These are phyloP conservation scores for Taurulus bubalis DNA, from an alignment of 2,113 vertebrate genomes.

Conservation along the genomic window DNA sequence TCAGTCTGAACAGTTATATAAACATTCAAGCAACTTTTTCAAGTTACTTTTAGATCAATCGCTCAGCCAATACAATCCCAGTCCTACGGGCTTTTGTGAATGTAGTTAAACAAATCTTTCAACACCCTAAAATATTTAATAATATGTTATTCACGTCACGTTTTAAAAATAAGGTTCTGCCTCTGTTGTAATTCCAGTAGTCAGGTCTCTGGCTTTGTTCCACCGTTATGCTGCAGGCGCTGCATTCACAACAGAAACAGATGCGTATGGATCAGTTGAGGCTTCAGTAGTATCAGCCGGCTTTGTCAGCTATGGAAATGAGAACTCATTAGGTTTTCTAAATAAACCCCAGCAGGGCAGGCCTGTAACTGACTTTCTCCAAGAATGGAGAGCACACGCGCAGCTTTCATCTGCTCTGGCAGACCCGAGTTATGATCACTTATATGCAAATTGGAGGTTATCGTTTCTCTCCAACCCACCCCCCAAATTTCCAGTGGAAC, in stretches of 20 bases:
- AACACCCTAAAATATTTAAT: too few species aligned
- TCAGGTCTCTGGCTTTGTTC: neutral
- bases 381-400: slow-evolving; percentile 5
- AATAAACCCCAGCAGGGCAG: slow-evolving; percentile 59
- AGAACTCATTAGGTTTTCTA: slow-evolving; percentile 64
- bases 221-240: slow-evolving; percentile 22
- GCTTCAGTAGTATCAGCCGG: slow-evolving; percentile 45
- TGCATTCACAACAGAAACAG: slow-evolving; percentile 47
- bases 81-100: too few species aligned
- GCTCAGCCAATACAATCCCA: too few species aligned
- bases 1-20: too few species aligned
- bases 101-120: too few species aligned
- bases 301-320: slow-evolving; percentile 56
- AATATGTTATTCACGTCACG: neutral
- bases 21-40: too few species aligned
- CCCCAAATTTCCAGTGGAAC: slow-evolving; percentile 34
- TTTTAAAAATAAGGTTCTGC: neutral
- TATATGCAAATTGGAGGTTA: slow-evolving; percentile 57
- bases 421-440: slow-evolving; percentile 21
- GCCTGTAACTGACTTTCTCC: neutral
- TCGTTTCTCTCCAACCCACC: slow-evolving; percentile 16
- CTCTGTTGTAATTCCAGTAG: slow-evolving; percentile 7
- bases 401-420: slow-evolving; percentile 12
- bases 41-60: too few species aligned
- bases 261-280: slow-evolving; percentile 48